These are phyloP conservation scores for Blastobasis lacticolella DNA, from an alignment of 2,888 invertebrate genomes.

Conservation along the genomic window DNA sequence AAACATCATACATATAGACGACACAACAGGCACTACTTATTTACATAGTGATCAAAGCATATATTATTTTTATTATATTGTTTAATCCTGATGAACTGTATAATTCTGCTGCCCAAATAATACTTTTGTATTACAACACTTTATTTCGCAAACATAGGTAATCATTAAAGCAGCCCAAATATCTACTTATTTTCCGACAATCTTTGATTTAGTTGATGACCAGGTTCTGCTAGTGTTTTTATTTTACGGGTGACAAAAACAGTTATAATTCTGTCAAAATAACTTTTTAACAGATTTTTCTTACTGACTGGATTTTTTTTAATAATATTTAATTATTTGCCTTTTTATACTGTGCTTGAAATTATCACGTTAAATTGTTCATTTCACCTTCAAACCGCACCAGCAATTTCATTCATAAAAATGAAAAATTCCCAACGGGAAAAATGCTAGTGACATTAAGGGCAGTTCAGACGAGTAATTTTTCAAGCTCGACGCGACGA, in stretches of 20 bases:
- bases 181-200: too few relatives aligned
- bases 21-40: too few relatives aligned
- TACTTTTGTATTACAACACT: too few relatives aligned
- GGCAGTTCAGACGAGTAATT: slow-evolving; percentile 2
- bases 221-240: too few relatives aligned
- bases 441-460: neutral
- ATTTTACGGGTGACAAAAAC: neutral
- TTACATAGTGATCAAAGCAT: too few relatives aligned
- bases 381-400: neutral
- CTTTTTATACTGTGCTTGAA: neutral
- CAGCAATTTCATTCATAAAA: neutral
- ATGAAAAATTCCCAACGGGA: neutral
- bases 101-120: too few relatives aligned
- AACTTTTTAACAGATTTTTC: neutral
- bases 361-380: neutral
- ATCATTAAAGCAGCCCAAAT: too few relatives aligned
- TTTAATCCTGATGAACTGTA: too few relatives aligned
- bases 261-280: neutral
- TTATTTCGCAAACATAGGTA: too few relatives aligned
- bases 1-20: too few relatives aligned
- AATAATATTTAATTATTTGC: neutral
- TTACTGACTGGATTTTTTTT: neutral
- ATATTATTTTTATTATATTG: too few relatives aligned
- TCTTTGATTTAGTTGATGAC: too few relatives aligned
- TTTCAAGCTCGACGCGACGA: slow-evolving; percentile 6